Evolutionary conservation across 2,888 invertebrate species (phyloP), one percentile per base, ranked within the genome.

Genomic region (Perithous albicinctus): DNA sequence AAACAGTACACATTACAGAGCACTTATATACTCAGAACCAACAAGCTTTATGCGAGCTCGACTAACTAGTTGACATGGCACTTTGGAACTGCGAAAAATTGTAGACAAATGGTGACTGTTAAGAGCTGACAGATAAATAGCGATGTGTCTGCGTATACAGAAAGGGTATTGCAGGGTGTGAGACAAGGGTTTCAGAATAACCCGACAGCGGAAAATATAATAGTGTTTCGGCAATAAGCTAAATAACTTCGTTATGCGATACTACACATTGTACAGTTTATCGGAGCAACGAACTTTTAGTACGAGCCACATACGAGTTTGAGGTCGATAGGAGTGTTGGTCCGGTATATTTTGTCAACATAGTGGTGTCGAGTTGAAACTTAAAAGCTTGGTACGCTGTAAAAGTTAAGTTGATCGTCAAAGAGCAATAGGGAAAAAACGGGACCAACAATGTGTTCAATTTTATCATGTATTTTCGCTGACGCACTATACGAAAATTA

Each of bases 171-270:
- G 63, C n/a, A n/a, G 59, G 56, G 56, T 18, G 63, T n/a, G 69
- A 56, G 51, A 29, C 56, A 43, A 46, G 32, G 35, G 32, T 2
- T 7, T 18, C 1, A 15, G 15, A 35, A 3, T 18, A 18, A 38
- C 64, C 20, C 59, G 46, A 74, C 63, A 74, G 69, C 64, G 46
- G 59, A 43, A 81, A 78, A 82, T 82, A 70, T 82, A 82, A 82
- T 82, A 56, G 78, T 70, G 64, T 78, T 82, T 78, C 59, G 81
- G 78, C 81, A 82, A 82, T 82, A 82, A 82, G 81, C 81, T 82
- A 75, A 82, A 78, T 82, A 82, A 82, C 78, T 82, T 82, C 78
- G 81, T 78, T 82, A 78, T 35, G 51, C 70, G 78, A 59, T 59
- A 70, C 48, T 70, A 70, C 29, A 82, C 70, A 67, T 51, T 79